Evolutionary conservation across 2,113 vertebrate species (phyloP).

Genomic region (Apeltes quadracus): DNA sequence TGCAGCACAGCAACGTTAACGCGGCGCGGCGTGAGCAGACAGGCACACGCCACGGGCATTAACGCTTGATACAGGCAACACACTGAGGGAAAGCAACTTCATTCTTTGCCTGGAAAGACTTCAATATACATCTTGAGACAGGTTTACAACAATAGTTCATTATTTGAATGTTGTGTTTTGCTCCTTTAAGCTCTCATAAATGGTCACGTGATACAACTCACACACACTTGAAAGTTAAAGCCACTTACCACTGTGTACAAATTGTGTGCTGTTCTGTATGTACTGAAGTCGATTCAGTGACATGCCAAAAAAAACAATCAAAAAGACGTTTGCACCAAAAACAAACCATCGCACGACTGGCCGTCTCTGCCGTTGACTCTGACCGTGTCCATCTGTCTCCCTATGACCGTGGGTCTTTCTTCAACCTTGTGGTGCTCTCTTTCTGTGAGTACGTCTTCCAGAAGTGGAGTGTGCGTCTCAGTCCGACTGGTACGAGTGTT

Average conservation of each 20-base stretch:
- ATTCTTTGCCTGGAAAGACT: too few species aligned
- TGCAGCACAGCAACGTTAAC: too few species aligned
- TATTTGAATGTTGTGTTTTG: not conserved
- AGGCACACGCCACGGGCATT: too few species aligned
- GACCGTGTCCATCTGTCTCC: slow-evolving; percentile 78
- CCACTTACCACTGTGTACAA: not conserved
- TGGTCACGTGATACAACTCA: not conserved
- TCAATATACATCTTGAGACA: too few species aligned
- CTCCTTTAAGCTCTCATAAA: not conserved
- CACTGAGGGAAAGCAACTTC: too few species aligned
- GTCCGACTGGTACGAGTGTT: slow-evolving; percentile 32
- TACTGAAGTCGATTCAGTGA: slow-evolving; percentile 1
- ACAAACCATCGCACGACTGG: slow-evolving; percentile 42
- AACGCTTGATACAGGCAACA: too few species aligned
- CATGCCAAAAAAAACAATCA: not conserved
- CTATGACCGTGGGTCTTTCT: slow-evolving; percentile 74
- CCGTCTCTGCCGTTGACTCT: slow-evolving; percentile 67
- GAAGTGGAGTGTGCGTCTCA: slow-evolving; percentile 40
- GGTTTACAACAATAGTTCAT: too few species aligned
- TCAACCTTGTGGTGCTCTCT: slow-evolving; percentile 73
- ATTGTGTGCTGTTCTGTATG: not conserved
- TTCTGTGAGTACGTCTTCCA: slow-evolving; percentile 76
- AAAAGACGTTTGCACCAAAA: slow-evolving; percentile 20
- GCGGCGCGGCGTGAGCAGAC: too few species aligned
- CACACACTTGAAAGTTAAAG: slow-evolving; percentile 14